Base-by-base conservation (phyloP, 2,888 invertebrate genomes). In the Dolichomitus sp. region DNA sequence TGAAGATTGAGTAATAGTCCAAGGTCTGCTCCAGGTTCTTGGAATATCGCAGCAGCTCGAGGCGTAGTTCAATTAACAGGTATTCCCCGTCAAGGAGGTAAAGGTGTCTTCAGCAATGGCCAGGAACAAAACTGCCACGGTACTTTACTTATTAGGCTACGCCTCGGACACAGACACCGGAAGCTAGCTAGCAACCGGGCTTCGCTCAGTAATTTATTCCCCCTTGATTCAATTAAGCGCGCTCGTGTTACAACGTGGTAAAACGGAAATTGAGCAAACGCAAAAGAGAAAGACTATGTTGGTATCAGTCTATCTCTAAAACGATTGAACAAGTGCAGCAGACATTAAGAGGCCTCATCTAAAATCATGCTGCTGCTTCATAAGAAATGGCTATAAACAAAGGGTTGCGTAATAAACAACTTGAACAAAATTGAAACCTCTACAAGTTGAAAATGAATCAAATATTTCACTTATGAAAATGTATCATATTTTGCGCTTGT, bases 161-260 rank as follows among this genome's bases (percentile, higher is more conserved):
- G 78, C 74, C 59, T 65, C 17, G 69, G 52, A 59, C 61, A 72
- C 40, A 65, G 42, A 54, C 65, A 59, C 59, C n/a, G 52, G 14
- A 27, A 30, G 50, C 30, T 61, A 12, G 33, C 70, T 61, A 73
- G 42, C 40, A 17, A 19, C 27, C 23, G 33, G 61, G 48, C 54
- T 72, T 30, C 33, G 40, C 37, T 59, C 65, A 50, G 57, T 70
- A 79, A 79, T 59, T 70, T 78, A 61, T 74, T 37, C 30, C 78
- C 42, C 69, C 69, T 81, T 82, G 52, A 79, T 79, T 70, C 75
- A 79, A 79, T 82, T 75, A 70, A 79, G 69, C 23, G 59, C 73
- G 40, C 68, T 73, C 27, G 50, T 66, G 76, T 72, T 19, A 14
- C 65, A 66, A 59, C 72, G 48, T 66, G 54, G 59, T 37, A 40